Conservation (phyloP, 2,888 invertebrate species). For the Volucella zonaria region DNA sequence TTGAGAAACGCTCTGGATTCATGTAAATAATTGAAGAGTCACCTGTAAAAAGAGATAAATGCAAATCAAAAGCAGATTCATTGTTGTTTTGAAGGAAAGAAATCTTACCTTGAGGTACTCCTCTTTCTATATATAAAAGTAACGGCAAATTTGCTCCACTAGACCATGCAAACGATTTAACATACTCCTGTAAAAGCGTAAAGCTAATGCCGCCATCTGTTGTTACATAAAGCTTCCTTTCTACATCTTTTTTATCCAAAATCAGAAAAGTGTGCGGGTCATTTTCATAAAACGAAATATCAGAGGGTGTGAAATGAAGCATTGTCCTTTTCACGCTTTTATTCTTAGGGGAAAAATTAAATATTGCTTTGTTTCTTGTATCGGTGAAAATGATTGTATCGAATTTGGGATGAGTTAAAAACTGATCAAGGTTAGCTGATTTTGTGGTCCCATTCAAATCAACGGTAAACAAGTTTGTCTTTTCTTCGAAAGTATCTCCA, state of each 20-base stretch:
- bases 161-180: constrained; percentile 91
- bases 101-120: constrained; percentile 84
- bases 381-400: constrained; percentile 93
- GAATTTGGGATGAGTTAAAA: constrained; percentile 91
- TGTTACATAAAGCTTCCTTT: constrained; percentile 89
- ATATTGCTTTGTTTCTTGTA: constrained; percentile 89
- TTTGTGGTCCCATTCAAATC: constrained; percentile 83
- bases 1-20: constrained; percentile 75
- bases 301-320: constrained; percentile 90
- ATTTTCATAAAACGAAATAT: constrained; percentile 89
- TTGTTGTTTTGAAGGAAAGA: background rate
- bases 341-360: constrained; percentile 90
- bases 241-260: constrained; percentile 88
- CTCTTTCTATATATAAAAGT: constrained; percentile 88
- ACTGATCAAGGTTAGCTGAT: constrained; percentile 90
- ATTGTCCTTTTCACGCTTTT: constrained; percentile 85
- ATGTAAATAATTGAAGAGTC: constrained; percentile 76
- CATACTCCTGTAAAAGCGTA: constrained; percentile 87
- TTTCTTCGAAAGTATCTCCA: constrained; percentile 90
- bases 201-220: constrained; percentile 90
- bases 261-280: constrained; percentile 88
- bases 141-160: constrained; percentile 84
- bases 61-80: constrained; percentile 3
- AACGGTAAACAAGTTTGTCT: constrained; percentile 87
- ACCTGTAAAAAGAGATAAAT: constrained; percentile 59